Evolutionary conservation across 2,888 invertebrate genomes (phyloP).

Genomic region (Mythimna vitellina): DNA sequence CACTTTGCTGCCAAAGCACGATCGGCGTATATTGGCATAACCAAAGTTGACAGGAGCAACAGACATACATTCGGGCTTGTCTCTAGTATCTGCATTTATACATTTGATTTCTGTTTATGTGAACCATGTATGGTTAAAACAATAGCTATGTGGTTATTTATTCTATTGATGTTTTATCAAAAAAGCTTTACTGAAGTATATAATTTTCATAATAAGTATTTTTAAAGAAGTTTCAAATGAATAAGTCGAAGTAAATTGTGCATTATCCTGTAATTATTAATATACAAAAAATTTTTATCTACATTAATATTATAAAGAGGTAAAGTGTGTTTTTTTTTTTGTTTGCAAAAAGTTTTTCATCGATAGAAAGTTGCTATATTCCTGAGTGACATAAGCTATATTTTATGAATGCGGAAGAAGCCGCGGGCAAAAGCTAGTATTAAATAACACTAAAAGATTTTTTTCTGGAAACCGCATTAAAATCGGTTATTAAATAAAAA

Average conservation of each 20-base stretch:
- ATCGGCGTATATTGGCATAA: conserved; percentile 23
- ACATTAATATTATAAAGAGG: too few relatives aligned
- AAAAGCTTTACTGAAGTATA: neutral
- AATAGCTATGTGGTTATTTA: neutral
- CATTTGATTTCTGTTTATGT: neutral
- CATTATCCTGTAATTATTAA: too few relatives aligned
- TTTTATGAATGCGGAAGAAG: too few relatives aligned
- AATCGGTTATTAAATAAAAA: too few relatives aligned
- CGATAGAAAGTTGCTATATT: too few relatives aligned
- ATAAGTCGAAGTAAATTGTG: neutral
- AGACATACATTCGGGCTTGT: conserved; percentile 1
- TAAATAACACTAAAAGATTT: too few relatives aligned
- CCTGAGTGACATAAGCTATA: too few relatives aligned
- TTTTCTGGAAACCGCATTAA: too few relatives aligned
- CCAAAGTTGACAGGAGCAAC: conserved; percentile 2
- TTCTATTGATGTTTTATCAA: neutral
- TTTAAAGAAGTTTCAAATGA: neutral
- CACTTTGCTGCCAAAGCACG: conserved; percentile 37
- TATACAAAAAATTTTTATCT: too few relatives aligned
- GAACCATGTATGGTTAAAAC: neutral
- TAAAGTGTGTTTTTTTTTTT: too few relatives aligned
- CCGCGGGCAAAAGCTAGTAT: too few relatives aligned
- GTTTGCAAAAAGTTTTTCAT: too few relatives aligned
- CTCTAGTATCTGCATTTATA: neutral
- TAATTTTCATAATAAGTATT: neutral